A percentile compares a stretch with the other conserved stretches of the same genome.
Evolutionary conservation across 2,797 vertebrate genomes (phyloP).

Genomic region (Neopelma chrysocephalum): DNA sequence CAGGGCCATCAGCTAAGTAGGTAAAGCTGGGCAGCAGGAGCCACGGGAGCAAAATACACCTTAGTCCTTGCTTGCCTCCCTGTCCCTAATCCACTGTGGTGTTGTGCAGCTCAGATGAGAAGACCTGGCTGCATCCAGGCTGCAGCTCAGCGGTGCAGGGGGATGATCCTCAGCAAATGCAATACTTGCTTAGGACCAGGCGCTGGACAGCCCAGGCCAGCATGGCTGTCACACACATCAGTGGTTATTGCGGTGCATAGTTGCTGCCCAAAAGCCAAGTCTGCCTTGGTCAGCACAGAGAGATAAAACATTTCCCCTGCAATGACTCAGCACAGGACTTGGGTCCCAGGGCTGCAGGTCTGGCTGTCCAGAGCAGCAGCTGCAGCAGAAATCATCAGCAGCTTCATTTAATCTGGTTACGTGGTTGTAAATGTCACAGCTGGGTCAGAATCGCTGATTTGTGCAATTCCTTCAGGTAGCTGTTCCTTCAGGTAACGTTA

Average conservation of each 20-base stretch:
- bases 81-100: fast-evolving
- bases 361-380: neutral
- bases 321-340: neutral
- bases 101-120: fast-evolving
- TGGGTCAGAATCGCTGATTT: neutral
- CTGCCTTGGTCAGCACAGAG: neutral
- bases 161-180: neutral
- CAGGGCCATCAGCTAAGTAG: neutral
- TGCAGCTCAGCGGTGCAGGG: neutral
- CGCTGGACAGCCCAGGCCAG: neutral
- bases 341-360: neutral
- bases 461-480: neutral
- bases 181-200: neutral
- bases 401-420: neutral
- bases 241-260: neutral
- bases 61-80: neutral
- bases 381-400: neutral
- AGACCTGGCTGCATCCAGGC: neutral
- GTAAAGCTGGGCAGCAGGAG: fast-evolving
- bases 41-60: neutral
- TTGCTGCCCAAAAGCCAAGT: neutral
- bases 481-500: neutral
- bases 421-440: neutral
- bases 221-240: fast-evolving
- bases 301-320: neutral